These are phyloP conservation scores for Lophura nycthemera DNA, from an alignment of 2,113 vertebrate species.

Conservation along the genomic window DNA sequence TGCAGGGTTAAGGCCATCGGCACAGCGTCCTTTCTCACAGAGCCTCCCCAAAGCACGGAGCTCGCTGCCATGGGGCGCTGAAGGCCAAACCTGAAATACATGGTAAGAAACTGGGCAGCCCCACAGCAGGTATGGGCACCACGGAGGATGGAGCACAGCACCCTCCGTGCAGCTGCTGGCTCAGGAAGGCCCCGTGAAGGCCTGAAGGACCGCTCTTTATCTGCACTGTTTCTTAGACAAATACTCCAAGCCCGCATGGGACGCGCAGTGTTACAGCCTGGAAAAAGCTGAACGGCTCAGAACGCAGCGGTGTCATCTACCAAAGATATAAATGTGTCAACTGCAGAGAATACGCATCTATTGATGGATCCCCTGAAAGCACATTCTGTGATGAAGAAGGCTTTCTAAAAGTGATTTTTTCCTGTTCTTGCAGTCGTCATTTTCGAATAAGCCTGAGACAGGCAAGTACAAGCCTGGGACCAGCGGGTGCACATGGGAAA, in stretches of 20 bases:
- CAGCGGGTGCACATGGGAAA: neutral
- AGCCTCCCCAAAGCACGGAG: neutral
- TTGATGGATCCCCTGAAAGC: neutral
- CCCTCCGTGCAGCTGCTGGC: neutral
- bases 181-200: neutral
- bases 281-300: neutral
- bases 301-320: neutral
- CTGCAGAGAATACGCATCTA: neutral
- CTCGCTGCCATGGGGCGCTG: neutral
- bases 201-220: neutral
- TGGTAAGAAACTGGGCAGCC: neutral
- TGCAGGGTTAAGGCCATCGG: neutral
- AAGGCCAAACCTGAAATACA: neutral
- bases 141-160: neutral
- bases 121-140: neutral
- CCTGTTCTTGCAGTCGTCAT: neutral
- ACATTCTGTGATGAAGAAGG: neutral
- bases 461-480: neutral
- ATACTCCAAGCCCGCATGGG: neutral
- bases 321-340: constrained; percentile 2
- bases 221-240: neutral
- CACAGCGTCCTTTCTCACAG: neutral
- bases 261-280: neutral
- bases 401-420: constrained; percentile 3
- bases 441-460: constrained; percentile 4